Base-by-base conservation (phyloP, 2,797 vertebrate species). In the Acanthis flammea region DNA sequence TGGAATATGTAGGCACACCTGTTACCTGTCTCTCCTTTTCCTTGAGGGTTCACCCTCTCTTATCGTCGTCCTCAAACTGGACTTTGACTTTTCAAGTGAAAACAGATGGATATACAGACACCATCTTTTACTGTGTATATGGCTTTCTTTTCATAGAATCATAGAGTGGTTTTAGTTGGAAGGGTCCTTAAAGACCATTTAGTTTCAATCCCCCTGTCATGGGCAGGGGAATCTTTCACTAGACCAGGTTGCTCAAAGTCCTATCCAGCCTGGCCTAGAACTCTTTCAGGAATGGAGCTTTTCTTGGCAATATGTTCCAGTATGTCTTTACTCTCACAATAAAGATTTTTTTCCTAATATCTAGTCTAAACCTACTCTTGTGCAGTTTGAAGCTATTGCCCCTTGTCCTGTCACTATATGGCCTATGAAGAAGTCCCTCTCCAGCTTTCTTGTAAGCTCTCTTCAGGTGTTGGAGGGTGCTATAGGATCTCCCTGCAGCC, bases 1-100 rank as follows among this genome's bases (percentile, higher is more conserved):
- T 39, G 13, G 17, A 57, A 19, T 19, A 23, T 14, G 5, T 19
- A 48, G 11, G 10, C 0, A 2, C 19, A 68, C 2, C 0, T 2
- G 17, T 71, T 83, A 54, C 16, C 25, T 70, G 14, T 53, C 19
- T 47, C 17, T 86, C 22, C 9, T 71, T 0, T 53, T 76, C 23
- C 14, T 47, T 10, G 24, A 39, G 33, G 80, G 9, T 23, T 74
- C 42, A 74, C 5, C 8, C 16, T 50, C 19, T 91, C 41, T 60
- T 2, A 19, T 66, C 4, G 17, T 39, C 2, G 0, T 61, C 10
- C 18, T 48, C 48, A 62, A 62, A 57, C 0, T 9, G 18, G 27
- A 83, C n/a, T 9, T 30, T 10, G 6, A 27, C 9, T 71, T 90
- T 74, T 82, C 31, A 41, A 41, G 41, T 41, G 16, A 41, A 41